Evolutionary conservation across 2,113 vertebrate species (phyloP).

Genomic region (Scolopax mira): DNA sequence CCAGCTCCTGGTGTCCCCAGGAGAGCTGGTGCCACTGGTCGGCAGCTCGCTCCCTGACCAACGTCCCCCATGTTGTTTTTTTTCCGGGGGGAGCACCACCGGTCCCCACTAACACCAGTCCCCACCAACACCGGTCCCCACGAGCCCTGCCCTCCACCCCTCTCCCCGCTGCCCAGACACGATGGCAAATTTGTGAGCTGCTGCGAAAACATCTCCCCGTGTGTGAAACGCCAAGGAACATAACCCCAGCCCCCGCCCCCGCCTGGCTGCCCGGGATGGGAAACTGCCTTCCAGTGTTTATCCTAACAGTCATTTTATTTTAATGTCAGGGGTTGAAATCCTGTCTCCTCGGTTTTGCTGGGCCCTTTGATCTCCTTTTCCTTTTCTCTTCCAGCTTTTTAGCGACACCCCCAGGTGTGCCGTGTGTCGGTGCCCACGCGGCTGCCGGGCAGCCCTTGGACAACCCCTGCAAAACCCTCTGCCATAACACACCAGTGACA

Average conservation of each 20-base stretch:
- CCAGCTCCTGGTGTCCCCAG: not conserved
- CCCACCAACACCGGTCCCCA: not conserved
- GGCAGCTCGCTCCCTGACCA: not conserved
- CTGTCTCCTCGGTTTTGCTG: not conserved
- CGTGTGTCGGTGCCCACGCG: rapidly evolving
- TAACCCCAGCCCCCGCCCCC: not conserved
- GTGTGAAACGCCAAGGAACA: not conserved
- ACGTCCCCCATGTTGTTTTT: rapidly evolving
- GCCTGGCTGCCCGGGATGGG: not conserved
- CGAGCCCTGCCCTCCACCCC: not conserved
- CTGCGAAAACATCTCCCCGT: not conserved
- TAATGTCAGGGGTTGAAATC: not conserved
- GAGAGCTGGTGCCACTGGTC: not conserved
- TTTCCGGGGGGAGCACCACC: not conserved
- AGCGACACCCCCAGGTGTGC: not conserved
- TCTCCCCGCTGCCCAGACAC: not conserved
- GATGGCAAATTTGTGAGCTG: not conserved
- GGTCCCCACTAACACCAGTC: not conserved
- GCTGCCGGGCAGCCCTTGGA: no score
- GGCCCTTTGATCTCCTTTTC: not conserved
- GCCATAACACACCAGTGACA: rapidly evolving
- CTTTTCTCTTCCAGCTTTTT: not conserved
- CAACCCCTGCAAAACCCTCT: not conserved
- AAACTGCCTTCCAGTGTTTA: not conserved
- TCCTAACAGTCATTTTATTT: not conserved